Evolutionary conservation across 2,888 invertebrate genomes (phyloP), one percentile per base, ranked within the genome.

Genomic region (Anthophora plumipes): DNA sequence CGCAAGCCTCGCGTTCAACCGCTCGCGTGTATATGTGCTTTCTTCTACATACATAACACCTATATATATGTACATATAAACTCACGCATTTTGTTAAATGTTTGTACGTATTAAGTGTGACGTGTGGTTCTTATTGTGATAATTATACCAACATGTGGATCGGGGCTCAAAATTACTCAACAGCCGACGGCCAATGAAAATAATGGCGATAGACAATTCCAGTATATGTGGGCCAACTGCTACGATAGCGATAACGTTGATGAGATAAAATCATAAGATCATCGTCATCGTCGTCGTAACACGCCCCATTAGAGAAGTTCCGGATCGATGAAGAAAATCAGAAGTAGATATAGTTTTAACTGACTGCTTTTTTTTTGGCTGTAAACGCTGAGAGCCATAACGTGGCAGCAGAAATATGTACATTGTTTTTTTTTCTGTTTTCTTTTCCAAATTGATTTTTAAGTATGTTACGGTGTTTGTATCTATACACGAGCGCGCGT

Each of bases 41-140:
- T 75, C 60, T 52, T 77, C 63, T 78, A 82, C 77, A 81, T 86
- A 86, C 74, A 87, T 87, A 86, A 86, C 80, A 85, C 73, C 76
- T 85, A 74, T 76, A 80, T 77, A 77, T 83, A 85, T 86, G 80
- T 87, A 86, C 85, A 86, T 86, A 85, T 85, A 86, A 85, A 87
- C 70, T 85, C 87, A 79, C 86, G 83, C 79, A 68, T 75, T 80
- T 81, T 76, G 57, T 80, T 70, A 82, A 70, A 73, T 76, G 79
- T 82, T 86, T 82, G 85, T 85, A 85, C 82, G 67, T 84, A 83
- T 85, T 72, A 69, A 72, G 75, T 74, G 69, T 80, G 61, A 72
- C 64, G 55, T 66, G 74, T 78, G n/a, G 48, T 77, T 66, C 55
- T 75, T 71, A 60, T 60, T 67, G 57, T 75, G 82, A 77, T 43